Conservation (phyloP, 2,113 vertebrate species). For the Arvicanthis niloticus region DNA sequence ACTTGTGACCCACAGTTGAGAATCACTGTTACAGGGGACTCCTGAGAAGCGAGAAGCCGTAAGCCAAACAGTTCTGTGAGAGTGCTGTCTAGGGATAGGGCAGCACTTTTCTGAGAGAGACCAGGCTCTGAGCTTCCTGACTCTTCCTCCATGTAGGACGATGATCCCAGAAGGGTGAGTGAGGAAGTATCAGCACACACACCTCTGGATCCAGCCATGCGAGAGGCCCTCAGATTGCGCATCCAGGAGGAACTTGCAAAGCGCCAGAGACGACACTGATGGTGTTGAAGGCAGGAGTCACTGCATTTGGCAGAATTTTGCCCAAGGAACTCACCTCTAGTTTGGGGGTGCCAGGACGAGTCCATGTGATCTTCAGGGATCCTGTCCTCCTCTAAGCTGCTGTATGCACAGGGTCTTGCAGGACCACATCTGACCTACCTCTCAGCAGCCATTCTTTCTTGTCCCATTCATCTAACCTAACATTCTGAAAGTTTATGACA, state of each 20-base stretch:
- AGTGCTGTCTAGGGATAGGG: conserved; percentile 31
- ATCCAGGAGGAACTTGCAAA: conserved; percentile 92
- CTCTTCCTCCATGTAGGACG: conserved; percentile 87
- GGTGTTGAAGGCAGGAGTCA: conserved; percentile 39
- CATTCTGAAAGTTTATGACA: conserved; percentile 40
- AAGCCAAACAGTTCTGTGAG: conserved; percentile 3
- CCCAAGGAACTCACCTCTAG: not conserved
- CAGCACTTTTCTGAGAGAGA: conserved; percentile 37
- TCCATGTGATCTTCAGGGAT: conserved; percentile 44
- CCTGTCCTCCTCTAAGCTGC: not conserved
- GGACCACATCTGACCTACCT: not conserved
- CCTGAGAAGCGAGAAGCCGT: conserved; percentile 38
- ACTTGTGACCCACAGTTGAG: not conserved
- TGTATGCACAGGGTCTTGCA: not conserved
- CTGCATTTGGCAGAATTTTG: not conserved
- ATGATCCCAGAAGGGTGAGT: conserved; percentile 90
- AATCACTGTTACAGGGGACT: conserved; percentile 39
- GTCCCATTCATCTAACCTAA: conserved; percentile 28
- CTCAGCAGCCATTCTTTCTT: conserved; percentile 9
- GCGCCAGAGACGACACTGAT: conserved; percentile 89
- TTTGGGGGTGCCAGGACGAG: not conserved
- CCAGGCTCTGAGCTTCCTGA: conserved; percentile 68
- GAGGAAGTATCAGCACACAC: conserved; percentile 90
- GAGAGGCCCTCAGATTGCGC: conserved; percentile 88
- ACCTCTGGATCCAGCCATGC: conserved; percentile 90